Conservation (phyloP, 2,888 invertebrate species). For the Kuschelorhynchus macadamiae region DNA sequence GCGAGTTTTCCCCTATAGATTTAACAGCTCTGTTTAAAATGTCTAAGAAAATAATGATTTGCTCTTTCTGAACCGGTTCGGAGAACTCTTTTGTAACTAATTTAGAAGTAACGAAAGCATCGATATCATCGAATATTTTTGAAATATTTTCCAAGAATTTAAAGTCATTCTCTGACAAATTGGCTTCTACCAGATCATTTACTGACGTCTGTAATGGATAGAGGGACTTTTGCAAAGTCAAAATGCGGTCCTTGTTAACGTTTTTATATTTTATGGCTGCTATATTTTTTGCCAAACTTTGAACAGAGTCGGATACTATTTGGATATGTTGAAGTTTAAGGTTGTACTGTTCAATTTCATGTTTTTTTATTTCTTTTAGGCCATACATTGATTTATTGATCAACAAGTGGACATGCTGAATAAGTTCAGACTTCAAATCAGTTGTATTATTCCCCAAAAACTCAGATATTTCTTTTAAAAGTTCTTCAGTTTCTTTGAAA, state of each 20-base stretch:
- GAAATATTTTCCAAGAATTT: slow-evolving; percentile 57
- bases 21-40: slow-evolving; percentile 55
- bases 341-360: slow-evolving; percentile 47
- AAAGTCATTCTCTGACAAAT: slow-evolving; percentile 57
- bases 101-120: slow-evolving; percentile 53
- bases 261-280: slow-evolving; percentile 61
- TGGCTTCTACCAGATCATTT: slow-evolving; percentile 62
- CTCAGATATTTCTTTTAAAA: slow-evolving; percentile 43
- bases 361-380: slow-evolving; percentile 54
- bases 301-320: slow-evolving; percentile 59
- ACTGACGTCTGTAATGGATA: slow-evolving; percentile 63
- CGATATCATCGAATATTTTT: slow-evolving; percentile 57
- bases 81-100: slow-evolving; percentile 41
- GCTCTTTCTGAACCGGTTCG: slow-evolving; percentile 49
- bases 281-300: slow-evolving; percentile 61
- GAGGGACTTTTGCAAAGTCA: slow-evolving; percentile 62
- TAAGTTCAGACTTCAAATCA: slow-evolving; percentile 42
- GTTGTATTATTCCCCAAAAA: slow-evolving; percentile 50
- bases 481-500: slow-evolving; percentile 38
- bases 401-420: slow-evolving; percentile 53
- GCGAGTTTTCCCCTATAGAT: slow-evolving; percentile 55
- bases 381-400: slow-evolving; percentile 52
- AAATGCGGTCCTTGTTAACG: slow-evolving; percentile 57
- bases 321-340: slow-evolving; percentile 58
- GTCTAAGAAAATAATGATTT: slow-evolving; percentile 55